Evolutionary conservation across 2,797 vertebrate species (phyloP).

Genomic region (Pseudomugil tenellus): DNA sequence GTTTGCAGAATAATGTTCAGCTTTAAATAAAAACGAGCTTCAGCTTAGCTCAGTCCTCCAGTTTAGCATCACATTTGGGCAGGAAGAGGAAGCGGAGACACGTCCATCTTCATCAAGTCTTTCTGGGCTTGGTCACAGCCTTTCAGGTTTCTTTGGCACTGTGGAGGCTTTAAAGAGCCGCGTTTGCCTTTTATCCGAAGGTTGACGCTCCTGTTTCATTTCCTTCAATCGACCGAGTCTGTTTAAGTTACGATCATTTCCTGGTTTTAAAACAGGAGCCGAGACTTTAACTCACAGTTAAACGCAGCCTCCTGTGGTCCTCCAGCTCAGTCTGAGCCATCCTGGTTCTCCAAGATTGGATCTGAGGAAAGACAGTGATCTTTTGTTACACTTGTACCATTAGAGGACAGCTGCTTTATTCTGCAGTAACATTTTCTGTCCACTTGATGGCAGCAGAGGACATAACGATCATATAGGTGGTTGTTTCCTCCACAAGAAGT

Average conservation of each 20-base stretch:
- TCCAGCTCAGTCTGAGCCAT: conserved; percentile 85
- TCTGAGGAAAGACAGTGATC: conserved; percentile 79
- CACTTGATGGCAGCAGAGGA: too few species aligned
- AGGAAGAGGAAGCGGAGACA: background rate
- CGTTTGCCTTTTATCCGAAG: conserved; percentile 55
- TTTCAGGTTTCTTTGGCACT: conserved; percentile 36
- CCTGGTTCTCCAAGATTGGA: conserved; percentile 97
- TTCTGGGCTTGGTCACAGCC: background rate
- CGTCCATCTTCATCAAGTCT: background rate
- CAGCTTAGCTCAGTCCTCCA: background rate
- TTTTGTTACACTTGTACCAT: conserved; percentile 63
- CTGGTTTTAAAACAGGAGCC: conserved; percentile 2
- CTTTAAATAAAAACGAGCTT: background rate
- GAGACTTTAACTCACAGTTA: conserved; percentile 10
- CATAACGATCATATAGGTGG: too few species aligned
- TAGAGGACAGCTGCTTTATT: too few species aligned
- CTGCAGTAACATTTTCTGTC: too few species aligned
- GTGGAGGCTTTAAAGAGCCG: background rate
- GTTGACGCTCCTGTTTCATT: background rate
- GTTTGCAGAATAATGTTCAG: background rate
- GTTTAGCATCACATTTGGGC: background rate
- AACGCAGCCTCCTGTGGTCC: background rate
- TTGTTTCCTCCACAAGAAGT: too few species aligned
- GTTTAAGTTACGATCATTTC: background rate
- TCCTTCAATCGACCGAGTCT: background rate